Conservation (phyloP, 1,140 invertebrate species). For the Trichonephila clavipes region DNA sequence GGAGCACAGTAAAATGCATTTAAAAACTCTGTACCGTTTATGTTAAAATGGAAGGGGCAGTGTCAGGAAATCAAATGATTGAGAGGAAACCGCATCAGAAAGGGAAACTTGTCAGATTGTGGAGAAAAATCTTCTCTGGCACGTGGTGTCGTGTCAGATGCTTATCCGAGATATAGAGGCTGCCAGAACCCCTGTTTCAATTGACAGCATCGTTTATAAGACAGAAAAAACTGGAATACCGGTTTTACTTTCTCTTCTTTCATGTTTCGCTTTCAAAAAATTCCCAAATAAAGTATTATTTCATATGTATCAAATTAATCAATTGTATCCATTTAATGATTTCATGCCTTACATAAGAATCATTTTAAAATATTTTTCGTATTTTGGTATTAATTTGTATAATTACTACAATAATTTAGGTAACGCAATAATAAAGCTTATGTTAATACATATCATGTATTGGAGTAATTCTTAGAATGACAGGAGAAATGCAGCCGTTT, state of each 20-base stretch:
- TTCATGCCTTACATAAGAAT: too few relatives aligned
- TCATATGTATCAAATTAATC: background rate
- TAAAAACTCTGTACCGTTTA: too few relatives aligned
- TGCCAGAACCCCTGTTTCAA: conserved; percentile 56
- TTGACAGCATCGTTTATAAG: conserved; percentile 71
- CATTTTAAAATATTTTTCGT: too few relatives aligned
- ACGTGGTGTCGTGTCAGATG: conserved; percentile 69
- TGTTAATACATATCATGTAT: too few relatives aligned
- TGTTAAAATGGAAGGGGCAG: background rate
- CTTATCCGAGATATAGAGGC: conserved; percentile 65
- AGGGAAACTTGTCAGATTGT: conserved; percentile 33
- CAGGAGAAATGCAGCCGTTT: too few relatives aligned
- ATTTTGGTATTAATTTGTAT: too few relatives aligned
- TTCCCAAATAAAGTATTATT: background rate
- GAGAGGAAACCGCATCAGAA: background rate
- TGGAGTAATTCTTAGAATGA: too few relatives aligned
- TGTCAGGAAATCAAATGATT: background rate
- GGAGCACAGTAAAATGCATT: too few relatives aligned
- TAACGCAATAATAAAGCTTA: too few relatives aligned
- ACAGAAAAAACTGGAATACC: background rate
- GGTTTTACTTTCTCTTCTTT: background rate
- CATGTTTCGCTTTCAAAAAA: background rate
- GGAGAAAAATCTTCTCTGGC: conserved; percentile 57
- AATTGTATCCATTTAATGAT: too few relatives aligned
- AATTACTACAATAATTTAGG: too few relatives aligned